Conservation (phyloP, 2,888 invertebrate species). For the Steinernema hermaphroditum region DNA sequence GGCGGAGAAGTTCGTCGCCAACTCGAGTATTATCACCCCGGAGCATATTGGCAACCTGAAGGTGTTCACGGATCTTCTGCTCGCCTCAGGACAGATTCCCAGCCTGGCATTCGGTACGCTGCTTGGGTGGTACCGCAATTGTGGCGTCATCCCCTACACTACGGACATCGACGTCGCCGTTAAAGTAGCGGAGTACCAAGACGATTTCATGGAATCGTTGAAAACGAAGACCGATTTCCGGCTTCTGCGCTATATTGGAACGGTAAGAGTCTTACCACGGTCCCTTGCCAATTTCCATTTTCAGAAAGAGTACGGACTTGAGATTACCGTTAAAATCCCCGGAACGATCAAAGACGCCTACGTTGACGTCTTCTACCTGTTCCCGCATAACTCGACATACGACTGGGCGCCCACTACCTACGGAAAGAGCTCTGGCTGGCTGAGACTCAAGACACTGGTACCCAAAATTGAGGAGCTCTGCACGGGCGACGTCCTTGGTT, state of each 20-base stretch:
- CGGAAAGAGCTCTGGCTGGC: background rate
- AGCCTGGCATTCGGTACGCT: background rate
- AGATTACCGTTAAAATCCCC: background rate
- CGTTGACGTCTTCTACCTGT: constrained; percentile 21
- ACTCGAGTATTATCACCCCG: background rate
- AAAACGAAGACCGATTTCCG: background rate
- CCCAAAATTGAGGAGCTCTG: background rate
- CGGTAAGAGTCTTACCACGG: background rate
- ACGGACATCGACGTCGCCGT: constrained; percentile 15
- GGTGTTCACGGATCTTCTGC: background rate
- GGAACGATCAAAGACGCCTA: background rate
- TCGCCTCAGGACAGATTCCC: background rate
- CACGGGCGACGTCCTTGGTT: constrained; percentile 4
- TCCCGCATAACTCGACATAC: constrained; percentile 3
- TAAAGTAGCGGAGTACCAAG: background rate
- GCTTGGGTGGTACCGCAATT: constrained; percentile 17
- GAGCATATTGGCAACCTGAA: background rate
- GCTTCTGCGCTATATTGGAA: background rate
- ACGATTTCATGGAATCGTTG: background rate
- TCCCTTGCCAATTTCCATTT: background rate
- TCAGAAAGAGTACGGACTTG: constrained; percentile 17
- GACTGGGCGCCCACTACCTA: constrained; percentile 16
- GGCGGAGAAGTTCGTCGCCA: constrained; percentile 5
- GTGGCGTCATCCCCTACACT: constrained; percentile 19
- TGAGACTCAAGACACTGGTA: background rate